Evolutionary conservation across 2,113 vertebrate species (phyloP).

Genomic region (Genyomyrus donnyi): DNA sequence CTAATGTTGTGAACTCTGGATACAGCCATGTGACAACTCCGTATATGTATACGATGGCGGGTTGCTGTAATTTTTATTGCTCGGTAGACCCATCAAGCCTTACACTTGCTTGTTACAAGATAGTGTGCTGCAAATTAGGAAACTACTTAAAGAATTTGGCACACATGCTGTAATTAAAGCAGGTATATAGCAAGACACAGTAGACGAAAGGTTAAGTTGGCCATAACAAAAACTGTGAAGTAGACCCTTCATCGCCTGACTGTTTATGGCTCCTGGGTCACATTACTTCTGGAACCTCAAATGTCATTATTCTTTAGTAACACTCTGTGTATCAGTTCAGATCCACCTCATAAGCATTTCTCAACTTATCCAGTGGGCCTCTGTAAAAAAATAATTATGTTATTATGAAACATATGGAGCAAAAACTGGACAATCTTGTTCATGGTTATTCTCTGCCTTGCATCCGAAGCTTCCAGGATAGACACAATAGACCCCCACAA

Average conservation of each 20-base stretch:
- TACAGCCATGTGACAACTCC: neutral
- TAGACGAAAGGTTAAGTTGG: neutral
- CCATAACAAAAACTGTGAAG: neutral
- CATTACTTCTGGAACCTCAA: neutral
- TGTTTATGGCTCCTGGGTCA: neutral
- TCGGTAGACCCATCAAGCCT: neutral
- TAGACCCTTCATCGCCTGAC: neutral
- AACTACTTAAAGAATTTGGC: slow-evolving; percentile 24
- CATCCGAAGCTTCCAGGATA: neutral
- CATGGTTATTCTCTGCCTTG: neutral
- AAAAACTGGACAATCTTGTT: neutral
- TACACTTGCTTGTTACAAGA: neutral
- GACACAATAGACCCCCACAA: neutral
- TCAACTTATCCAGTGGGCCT: neutral
- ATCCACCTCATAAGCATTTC: neutral
- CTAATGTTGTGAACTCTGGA: neutral
- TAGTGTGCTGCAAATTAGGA: neutral
- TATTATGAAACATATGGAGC: neutral
- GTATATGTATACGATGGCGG: neutral
- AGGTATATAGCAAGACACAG: slow-evolving; percentile 17
- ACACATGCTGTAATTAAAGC: slow-evolving; percentile 27
- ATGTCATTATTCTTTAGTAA: neutral
- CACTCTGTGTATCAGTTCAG: neutral
- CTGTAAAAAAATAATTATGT: neutral
- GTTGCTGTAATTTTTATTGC: neutral